phyloP scores from a whole-genome alignment of 2,797 vertebrate species.

The Pangasius sanitwongsei region DNA sequence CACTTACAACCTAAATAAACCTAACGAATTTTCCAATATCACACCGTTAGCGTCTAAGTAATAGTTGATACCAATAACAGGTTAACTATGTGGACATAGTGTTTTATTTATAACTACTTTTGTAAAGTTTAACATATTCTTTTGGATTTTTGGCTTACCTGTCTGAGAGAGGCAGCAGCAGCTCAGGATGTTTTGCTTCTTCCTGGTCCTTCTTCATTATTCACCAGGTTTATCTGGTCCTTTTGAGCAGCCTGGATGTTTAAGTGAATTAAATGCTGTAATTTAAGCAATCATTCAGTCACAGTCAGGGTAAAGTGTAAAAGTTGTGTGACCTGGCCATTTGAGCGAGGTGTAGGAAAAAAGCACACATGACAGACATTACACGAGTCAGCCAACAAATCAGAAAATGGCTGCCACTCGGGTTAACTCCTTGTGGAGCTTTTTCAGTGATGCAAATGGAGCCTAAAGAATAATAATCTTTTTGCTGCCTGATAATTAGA shows the following conservation, averaged over 20 bases:
- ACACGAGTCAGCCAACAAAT: slow-evolving; percentile 1
- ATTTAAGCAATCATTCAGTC: background rate
- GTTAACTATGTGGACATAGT: background rate
- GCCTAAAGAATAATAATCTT: slow-evolving; percentile 3
- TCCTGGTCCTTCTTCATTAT: background rate
- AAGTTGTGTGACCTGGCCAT: background rate
- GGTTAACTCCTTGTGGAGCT: background rate
- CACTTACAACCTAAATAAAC: background rate
- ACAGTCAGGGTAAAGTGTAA: background rate
- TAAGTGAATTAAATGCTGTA: background rate
- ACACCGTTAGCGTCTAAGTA: background rate
- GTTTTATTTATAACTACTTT: background rate
- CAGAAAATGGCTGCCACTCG: slow-evolving; percentile 1
- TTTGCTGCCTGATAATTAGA: slow-evolving; percentile 12
- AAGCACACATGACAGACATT: background rate
- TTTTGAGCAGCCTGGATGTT: background rate
- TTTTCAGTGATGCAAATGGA: background rate
- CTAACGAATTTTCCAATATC: background rate
- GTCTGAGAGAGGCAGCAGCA: background rate
- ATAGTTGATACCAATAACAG: background rate
- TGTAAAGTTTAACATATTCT: too few species aligned
- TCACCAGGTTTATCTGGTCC: background rate
- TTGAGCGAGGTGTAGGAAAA: background rate
- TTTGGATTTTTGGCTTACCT: too few species aligned
- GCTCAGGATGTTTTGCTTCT: background rate